Evolutionary conservation across 2,797 vertebrate species (phyloP), one percentile per base, ranked within the genome.

Genomic region (Rhinatrema bivittatum): DNA sequence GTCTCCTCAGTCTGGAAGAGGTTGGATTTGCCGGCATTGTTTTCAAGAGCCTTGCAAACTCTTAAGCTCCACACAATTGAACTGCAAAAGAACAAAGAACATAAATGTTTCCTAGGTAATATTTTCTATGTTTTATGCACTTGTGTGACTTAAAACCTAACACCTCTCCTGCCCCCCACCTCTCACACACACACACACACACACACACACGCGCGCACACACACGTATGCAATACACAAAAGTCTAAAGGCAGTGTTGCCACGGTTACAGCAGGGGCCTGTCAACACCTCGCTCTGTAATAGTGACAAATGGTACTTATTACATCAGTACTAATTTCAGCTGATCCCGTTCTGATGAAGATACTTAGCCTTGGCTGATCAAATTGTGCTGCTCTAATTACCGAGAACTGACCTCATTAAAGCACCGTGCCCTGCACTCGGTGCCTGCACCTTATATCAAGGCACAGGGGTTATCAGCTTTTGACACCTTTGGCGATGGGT

Each of bases 221-320:
- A n/a, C n/a, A n/a, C n/a, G n/a, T n/a, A n/a, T n/a, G n/a, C n/a
- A n/a, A n/a, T n/a, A n/a, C n/a, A n/a, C n/a, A 57, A 60, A 39
- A 53, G 9, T 11, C 13, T 53, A 6, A 6, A 43, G 23, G 50
- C 19, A 1, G 2, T 1, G 75, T 91, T 89, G 71, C 82, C 83
- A 78, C 48, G 50, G 87, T 80, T 84, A 92, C 81, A 25, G 53
- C 65, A 59, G 76, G 46, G 68, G 41, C 84, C 86, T 89, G 87
- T 89, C 88, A 91, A 86, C 87, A 87, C 85, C 81, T 90, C 81
- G 64, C 61, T 82, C 57, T 79, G 78, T 88, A 87, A 90, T 81
- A 69, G 88, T 91, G 91, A 95, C 87, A 89, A 89, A 94, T 88
- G 85, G 84, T 81, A 79, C 89, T 92, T 93, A 91, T 87, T 90